Evolutionary conservation across 2,888 invertebrate genomes (phyloP).

Genomic region (Drosophila trichaetosa): DNA sequence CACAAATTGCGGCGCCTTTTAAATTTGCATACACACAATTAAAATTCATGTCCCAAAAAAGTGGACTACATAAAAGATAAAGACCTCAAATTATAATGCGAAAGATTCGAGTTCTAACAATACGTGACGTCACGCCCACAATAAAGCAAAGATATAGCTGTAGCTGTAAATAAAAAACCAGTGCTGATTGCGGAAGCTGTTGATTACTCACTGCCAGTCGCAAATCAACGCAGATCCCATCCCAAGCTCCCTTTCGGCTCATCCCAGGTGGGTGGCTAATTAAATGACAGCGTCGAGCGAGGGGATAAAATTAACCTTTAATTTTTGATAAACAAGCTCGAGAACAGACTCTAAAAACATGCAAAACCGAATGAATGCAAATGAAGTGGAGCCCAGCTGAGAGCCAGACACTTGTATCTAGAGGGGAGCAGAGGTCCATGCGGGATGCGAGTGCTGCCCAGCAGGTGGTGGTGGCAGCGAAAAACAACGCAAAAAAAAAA

Average conservation of each 20-base stretch:
- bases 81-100: constrained; percentile 15
- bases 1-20: constrained; percentile 19
- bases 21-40: constrained; percentile 50
- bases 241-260: not conserved
- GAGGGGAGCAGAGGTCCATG: not conserved
- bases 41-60: constrained; percentile 41
- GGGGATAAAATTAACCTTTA: constrained; percentile 64
- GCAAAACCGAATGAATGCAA: constrained; percentile 66
- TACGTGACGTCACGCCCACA: constrained; percentile 52
- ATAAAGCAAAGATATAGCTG: not conserved
- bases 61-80: constrained; percentile 17
- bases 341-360: constrained; percentile 55
- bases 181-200: constrained; percentile 21
- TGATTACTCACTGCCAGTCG: constrained; percentile 49
- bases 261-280: constrained; percentile 48
- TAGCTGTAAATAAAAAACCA: constrained; percentile 16
- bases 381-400: constrained; percentile 58
- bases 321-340: constrained; percentile 63
- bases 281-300: constrained; percentile 47
- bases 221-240: constrained; percentile 47
- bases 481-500: constrained; percentile 17
- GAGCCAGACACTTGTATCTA: constrained; percentile 24
- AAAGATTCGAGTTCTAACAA: constrained; percentile 1
- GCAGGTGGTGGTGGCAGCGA: constrained; percentile 46
- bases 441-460: constrained; percentile 18